A percentile compares a stretch with the other conserved stretches of the same genome.
These are phyloP conservation scores for Anomalospiza imberbis DNA, from an alignment of 2,797 vertebrate genomes.

Conservation along the genomic window DNA sequence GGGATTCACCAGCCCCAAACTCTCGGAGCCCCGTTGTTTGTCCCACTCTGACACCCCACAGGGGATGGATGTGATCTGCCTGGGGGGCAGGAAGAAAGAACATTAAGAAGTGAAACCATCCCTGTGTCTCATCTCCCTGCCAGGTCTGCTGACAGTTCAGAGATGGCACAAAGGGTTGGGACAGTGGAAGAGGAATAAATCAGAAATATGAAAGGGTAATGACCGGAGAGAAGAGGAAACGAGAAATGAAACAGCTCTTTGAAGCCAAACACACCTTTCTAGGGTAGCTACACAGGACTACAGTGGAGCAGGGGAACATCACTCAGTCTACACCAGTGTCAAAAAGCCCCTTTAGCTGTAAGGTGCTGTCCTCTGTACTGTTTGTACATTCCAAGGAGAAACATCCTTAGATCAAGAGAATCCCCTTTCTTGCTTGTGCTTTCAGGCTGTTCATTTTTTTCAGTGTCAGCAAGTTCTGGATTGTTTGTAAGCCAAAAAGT, in stretches of 20 bases:
- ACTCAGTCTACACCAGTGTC: background rate
- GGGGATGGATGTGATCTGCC: background rate
- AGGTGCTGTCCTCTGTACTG: background rate
- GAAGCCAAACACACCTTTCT: background rate
- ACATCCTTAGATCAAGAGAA: background rate
- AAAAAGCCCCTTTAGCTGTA: background rate
- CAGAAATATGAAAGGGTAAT: background rate
- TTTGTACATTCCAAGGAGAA: background rate
- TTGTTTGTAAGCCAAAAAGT: background rate
- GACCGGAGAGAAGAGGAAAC: background rate
- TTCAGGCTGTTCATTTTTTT: background rate
- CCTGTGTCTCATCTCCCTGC: background rate
- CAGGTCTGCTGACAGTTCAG: background rate
- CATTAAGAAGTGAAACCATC: rapidly evolving
- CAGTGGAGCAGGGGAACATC: background rate
- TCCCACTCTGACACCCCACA: background rate
- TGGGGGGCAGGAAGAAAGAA: background rate
- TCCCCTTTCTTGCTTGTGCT: background rate
- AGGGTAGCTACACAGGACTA: background rate
- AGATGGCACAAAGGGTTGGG: background rate
- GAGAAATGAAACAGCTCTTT: background rate
- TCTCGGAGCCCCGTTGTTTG: rapidly evolving
- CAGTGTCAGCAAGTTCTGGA: conserved; percentile 6
- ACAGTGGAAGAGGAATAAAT: background rate
- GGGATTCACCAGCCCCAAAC: background rate